These are phyloP conservation scores for Gastrophysa polygoni DNA, from an alignment of 2,888 invertebrate species.

Conservation along the genomic window DNA sequence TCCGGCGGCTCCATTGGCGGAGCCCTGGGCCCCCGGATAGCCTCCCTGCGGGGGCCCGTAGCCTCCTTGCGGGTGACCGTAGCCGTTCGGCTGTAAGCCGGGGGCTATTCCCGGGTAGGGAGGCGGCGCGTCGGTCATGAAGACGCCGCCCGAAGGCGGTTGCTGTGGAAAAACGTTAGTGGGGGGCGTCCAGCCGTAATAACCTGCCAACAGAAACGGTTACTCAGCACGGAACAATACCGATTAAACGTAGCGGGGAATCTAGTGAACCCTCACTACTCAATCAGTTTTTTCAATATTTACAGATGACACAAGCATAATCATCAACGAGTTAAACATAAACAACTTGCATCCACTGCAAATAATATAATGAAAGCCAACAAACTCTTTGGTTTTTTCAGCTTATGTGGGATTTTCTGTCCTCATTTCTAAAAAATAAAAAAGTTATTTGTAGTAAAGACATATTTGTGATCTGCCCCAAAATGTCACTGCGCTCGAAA, in stretches of 20 bases:
- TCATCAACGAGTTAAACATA: no score
- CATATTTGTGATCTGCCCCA: no score
- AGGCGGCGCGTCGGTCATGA: conserved; percentile 88
- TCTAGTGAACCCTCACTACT: background rate
- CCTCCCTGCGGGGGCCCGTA: conserved; percentile 30
- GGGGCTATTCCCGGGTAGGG: conserved; percentile 89
- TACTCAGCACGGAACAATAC: background rate
- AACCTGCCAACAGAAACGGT: conserved; percentile 60
- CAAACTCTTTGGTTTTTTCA: no score
- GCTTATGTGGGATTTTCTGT: no score
- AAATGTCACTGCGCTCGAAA: no score
- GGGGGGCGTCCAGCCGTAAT: conserved; percentile 93
- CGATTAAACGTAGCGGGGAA: background rate
- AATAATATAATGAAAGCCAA: no score
- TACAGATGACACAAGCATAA: no score
- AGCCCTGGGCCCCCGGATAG: conserved; percentile 32
- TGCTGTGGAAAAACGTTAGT: conserved; percentile 72
- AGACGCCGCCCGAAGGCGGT: conserved; percentile 82
- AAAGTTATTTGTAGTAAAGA: no score
- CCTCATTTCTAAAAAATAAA: no score
- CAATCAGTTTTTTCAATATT: no score
- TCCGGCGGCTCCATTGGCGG: conserved; percentile 33
- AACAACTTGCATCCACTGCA: no score
- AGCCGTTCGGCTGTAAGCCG: conserved; percentile 46
- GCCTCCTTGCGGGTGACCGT: conserved; percentile 46